Conservation (phyloP, 2,113 vertebrate species). For the Todiramphus chloris region DNA sequence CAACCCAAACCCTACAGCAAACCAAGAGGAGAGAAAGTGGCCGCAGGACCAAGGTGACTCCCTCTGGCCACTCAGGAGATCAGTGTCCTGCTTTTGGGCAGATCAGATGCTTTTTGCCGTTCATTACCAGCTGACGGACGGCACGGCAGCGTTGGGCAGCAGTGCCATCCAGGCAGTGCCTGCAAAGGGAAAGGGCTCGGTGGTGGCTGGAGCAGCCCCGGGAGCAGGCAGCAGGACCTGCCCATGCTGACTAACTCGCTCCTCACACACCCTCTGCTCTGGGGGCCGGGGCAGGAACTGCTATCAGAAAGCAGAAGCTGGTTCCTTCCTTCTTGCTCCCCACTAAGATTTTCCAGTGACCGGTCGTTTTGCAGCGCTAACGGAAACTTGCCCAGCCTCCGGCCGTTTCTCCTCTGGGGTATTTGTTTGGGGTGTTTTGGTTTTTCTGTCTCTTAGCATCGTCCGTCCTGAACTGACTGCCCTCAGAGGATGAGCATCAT, state of each 20-base stretch:
- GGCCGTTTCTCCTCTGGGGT: fast-evolving
- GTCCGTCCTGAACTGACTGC: neutral
- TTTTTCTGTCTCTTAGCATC: neutral
- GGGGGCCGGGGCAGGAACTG: neutral
- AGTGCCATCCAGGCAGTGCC: neutral
- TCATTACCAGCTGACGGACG: fast-evolving
- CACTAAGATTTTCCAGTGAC: conserved; percentile 61
- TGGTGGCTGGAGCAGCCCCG: neutral
- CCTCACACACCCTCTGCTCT: neutral
- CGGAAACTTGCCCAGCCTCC: neutral
- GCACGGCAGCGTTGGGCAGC: neutral
- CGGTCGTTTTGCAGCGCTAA: neutral
- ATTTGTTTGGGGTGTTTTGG: neutral
- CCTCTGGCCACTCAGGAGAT: neutral
- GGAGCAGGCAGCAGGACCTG: neutral
- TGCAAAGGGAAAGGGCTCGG: neutral
- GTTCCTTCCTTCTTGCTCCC: conserved; percentile 37
- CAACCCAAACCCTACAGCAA: neutral
- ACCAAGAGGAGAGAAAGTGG: neutral
- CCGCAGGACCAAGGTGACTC: neutral
- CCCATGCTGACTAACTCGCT: neutral
- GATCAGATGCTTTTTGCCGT: neutral
- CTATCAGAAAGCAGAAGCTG: conserved; percentile 53
- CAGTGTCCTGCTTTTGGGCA: neutral
- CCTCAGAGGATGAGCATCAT: neutral